Base-by-base conservation (phyloP, 2,888 invertebrate species). In the Tetranychus truncatus region DNA sequence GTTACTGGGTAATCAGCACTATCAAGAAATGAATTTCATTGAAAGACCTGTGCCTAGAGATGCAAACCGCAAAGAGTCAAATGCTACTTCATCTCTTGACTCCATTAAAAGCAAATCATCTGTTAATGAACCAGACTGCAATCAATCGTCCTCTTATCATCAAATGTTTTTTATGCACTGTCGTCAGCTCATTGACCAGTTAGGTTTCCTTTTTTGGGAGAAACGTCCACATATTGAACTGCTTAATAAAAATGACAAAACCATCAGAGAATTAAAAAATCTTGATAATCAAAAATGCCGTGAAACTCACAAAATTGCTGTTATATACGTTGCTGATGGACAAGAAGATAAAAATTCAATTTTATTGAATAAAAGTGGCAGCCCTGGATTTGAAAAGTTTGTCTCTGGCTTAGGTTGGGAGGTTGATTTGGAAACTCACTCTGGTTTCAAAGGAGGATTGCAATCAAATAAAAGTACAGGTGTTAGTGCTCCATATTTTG, bases 311-410 rank as follows among this genome's bases (percentile, higher is more conserved):
- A 95, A 96, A 84, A 89, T 95, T 80, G 99, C 97, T 21, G 93
- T 99, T 73, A 93, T 99, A 80, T 99, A 95, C 84, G 96, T 99
- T 21, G 94, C 90, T n/a, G 89, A 90, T 72, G 96, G 96, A 0
- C 99, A 99, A 82, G 96, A 97, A 83, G 93, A 95, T 80, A 94
- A 97, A 81, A 90, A 90, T 81, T 92, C 95, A 69, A 96, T 99
- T 80, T 84, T 91, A 20, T 89, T 90, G 11, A 99, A 99, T 82
- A 88, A 89, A 66, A 89, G 89, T 78, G 96, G 95, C 46, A 96
- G 95, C 82, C 89, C 89, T 77, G 91, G 90, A 65, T 99, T 95
- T 83, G 96, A 99, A 84, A 90, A 82, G 66, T 86, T 86, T 81
- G 82, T 84, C 55, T 80, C 81, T 46, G 82, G 82, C 45, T 78